Evolutionary conservation across 2,888 invertebrate genomes (phyloP).

Genomic region (Anthoptus insignis): DNA sequence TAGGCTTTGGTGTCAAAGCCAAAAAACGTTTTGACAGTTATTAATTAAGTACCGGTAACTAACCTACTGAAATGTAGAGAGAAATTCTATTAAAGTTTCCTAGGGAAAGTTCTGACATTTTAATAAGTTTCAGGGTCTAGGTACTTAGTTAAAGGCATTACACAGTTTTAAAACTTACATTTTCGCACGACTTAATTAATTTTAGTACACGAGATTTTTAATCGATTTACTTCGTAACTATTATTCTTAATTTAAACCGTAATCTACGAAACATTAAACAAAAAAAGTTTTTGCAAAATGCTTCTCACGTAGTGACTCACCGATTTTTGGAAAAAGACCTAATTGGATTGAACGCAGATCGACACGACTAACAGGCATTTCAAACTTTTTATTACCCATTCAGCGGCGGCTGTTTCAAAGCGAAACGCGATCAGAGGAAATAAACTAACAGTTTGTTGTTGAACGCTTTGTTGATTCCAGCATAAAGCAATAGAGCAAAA

Average conservation of each 20-base stretch:
- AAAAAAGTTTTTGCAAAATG: not conserved
- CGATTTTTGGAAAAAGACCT: slow-evolving; percentile 16
- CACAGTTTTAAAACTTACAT: slow-evolving; percentile 59
- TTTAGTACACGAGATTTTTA: not conserved
- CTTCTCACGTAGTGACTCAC: slow-evolving; percentile 12
- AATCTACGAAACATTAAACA: no score
- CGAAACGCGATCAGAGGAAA: slow-evolving; percentile 33
- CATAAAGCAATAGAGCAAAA: slow-evolving; percentile 56
- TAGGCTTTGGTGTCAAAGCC: not conserved
- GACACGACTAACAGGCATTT: slow-evolving; percentile 21
- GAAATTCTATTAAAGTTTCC: slow-evolving; percentile 72
- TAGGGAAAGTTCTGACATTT: slow-evolving; percentile 64
- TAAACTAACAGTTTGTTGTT: slow-evolving; percentile 30
- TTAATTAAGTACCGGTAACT: slow-evolving; percentile 51
- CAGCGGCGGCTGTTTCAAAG: slow-evolving; percentile 34
- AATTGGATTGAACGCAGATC: slow-evolving; percentile 31
- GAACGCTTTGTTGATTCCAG: slow-evolving; percentile 54
- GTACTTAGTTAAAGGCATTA: slow-evolving; percentile 56
- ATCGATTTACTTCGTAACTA: not conserved
- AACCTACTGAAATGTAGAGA: slow-evolving; percentile 53
- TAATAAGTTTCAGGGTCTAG: slow-evolving; percentile 66
- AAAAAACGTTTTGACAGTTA: slow-evolving; percentile 30
- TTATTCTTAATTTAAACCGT: no score
- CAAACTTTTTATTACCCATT: slow-evolving; percentile 33
- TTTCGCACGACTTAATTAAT: not conserved